Percentiles rank a stretch among this genome's conserved stretches.
These are phyloP conservation scores for Apis mellifera DNA, from an alignment of 1,140 invertebrate species.

Conservation along the genomic window Amel_HAv3.1 CM009940.2:2456001-2456500, in stretches of 20 bases:
- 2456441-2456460: slow-evolving; percentile 47
- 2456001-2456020: too few species aligned
- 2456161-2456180: slow-evolving; percentile 67
- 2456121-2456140: background rate
- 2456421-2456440: slow-evolving; percentile 71
- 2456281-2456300: background rate
- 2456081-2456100: too few species aligned
- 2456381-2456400: slow-evolving; percentile 38
- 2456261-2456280: background rate
- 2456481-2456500: slow-evolving; percentile 59
- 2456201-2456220: slow-evolving; percentile 8
- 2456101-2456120: too few species aligned
- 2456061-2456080: too few species aligned
- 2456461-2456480: slow-evolving; percentile 56
- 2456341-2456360: background rate
- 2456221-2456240: slow-evolving; percentile 9
- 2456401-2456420: slow-evolving; percentile 71
- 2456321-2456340: background rate
- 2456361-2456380: background rate
- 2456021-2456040: too few species aligned
- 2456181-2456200: slow-evolving; percentile 36
- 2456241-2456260: background rate
- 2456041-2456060: too few species aligned
- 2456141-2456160: background rate
- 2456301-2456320: background rate